Base-by-base conservation (phyloP, 2,888 invertebrate species). In the Epistrophe eligans region DNA sequence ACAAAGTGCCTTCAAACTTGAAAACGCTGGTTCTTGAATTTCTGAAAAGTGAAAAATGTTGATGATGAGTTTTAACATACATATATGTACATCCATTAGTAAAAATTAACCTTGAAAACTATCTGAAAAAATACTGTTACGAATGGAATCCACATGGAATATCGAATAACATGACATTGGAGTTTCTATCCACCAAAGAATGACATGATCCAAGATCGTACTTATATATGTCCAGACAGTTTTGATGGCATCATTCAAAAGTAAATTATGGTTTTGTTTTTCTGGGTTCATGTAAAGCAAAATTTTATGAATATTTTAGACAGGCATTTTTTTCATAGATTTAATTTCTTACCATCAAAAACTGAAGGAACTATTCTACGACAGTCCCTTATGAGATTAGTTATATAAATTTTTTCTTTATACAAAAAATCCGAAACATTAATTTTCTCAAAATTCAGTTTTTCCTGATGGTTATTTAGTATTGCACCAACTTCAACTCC, bases 141-240 rank as follows among this genome's bases (percentile, higher is more conserved):
- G 89, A 82, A 92, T 91, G 28, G 91, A 90, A 40, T 92, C 92
- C 4, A 92, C 90, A 62, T 92, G 90, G 0, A 90, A 89, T n/a
- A 92, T 85, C n/a, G 90, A 90, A 48, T 91, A 92, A 77, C 95
- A 95, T 15, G 96, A 95, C 57, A 97, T 92, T 0, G 96, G 96
- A 88, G 95, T 95, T 13, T 95, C 94, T 2, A 96, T 96, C 97
- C 97, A 97, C 97, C 97, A 97, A 0, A 97, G 93, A 28, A 97
- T 94, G 24, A 97, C 95, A 90, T 97, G 97, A 90, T 97, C 97
- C 67, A 97, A 93, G 90, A 95, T 96, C 82, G 95, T 95, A 2
- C 97, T 97, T 1, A 97, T 96, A 90, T 97, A 96, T 0, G 96
- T 96, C 97, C 97, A 97, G 38, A 97, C 35, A 10, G 38, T 77